Percentiles rank a stretch among this genome's conserved stretches.
Conservation (phyloP, 2,113 vertebrate genomes). For the Carettochelys insculpta region DNA sequence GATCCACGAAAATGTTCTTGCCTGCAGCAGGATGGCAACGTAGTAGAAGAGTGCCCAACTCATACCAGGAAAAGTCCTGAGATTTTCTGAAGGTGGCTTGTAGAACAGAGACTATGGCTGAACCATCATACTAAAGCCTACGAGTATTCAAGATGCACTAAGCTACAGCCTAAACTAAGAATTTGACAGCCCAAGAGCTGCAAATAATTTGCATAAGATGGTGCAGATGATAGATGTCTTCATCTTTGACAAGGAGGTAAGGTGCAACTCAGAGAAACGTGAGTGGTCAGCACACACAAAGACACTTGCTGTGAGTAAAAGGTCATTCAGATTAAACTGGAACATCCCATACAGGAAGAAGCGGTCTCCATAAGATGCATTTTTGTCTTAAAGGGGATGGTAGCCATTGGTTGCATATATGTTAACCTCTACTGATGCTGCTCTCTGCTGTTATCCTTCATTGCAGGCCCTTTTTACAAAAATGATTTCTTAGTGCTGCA, state of each 20-base stretch:
- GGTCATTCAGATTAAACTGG: constrained; percentile 7
- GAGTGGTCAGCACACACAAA: background rate
- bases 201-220: background rate
- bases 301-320: background rate
- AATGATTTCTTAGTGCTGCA: constrained; percentile 7
- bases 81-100: background rate
- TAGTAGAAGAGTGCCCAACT: background rate
- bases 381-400: constrained; percentile 9
- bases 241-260: constrained; percentile 11
- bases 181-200: constrained; percentile 25
- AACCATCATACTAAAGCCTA: background rate
- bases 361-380: background rate
- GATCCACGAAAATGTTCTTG: background rate
- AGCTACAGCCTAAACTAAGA: constrained; percentile 6
- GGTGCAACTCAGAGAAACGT: background rate
- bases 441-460: constrained; percentile 21
- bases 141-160: background rate
- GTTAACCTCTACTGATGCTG: background rate
- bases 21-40: background rate
- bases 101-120: background rate
- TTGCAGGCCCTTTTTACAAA: constrained; percentile 26
- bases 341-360: background rate
- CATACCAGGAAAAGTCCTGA: background rate
- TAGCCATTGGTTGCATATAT: background rate
- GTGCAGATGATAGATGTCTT: constrained; percentile 3